Evolutionary conservation across 1,140 invertebrate genomes (phyloP).

Genomic region (Carcinoscorpius rotundicauda): DNA sequence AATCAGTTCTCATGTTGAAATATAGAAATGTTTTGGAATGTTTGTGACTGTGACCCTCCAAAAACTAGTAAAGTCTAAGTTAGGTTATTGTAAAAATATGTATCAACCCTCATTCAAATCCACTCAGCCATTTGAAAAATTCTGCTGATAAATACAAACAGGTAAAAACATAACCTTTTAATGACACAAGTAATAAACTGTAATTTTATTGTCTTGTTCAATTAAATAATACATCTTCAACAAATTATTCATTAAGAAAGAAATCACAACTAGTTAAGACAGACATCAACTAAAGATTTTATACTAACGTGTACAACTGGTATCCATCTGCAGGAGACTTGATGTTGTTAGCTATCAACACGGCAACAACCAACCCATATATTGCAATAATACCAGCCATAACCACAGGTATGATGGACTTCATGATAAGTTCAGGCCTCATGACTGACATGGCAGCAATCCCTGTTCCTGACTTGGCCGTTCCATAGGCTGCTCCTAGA

Average conservation of each 20-base stretch:
- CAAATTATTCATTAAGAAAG: neutral
- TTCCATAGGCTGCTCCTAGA: slow-evolving; percentile 97
- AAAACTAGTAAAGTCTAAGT: too few relatives aligned
- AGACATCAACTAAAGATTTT: neutral
- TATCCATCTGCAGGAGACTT: slow-evolving; percentile 45
- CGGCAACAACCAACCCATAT: slow-evolving; percentile 97
- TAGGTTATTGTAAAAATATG: too few relatives aligned
- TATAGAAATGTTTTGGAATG: too few relatives aligned
- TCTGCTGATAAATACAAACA: too few relatives aligned
- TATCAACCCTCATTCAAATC: too few relatives aligned
- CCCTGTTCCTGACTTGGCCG: slow-evolving; percentile 97
- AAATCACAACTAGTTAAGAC: neutral
- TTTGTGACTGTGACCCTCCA: too few relatives aligned
- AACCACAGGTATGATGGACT: slow-evolving; percentile 99
- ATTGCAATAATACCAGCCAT: slow-evolving; percentile 99
- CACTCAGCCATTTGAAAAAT: too few relatives aligned
- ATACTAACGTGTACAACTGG: slow-evolving; percentile 69
- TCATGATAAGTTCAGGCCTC: slow-evolving; percentile 99
- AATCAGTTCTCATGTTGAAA: too few relatives aligned
- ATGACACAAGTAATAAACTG: too few relatives aligned
- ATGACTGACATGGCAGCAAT: slow-evolving; percentile 99
- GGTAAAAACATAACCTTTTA: too few relatives aligned
- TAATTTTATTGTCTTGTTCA: too few relatives aligned
- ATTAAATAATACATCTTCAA: neutral
- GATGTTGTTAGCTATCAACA: slow-evolving; percentile 83